Base-by-base conservation (phyloP, 2,113 vertebrate genomes). In the Symphodus melops region DNA sequence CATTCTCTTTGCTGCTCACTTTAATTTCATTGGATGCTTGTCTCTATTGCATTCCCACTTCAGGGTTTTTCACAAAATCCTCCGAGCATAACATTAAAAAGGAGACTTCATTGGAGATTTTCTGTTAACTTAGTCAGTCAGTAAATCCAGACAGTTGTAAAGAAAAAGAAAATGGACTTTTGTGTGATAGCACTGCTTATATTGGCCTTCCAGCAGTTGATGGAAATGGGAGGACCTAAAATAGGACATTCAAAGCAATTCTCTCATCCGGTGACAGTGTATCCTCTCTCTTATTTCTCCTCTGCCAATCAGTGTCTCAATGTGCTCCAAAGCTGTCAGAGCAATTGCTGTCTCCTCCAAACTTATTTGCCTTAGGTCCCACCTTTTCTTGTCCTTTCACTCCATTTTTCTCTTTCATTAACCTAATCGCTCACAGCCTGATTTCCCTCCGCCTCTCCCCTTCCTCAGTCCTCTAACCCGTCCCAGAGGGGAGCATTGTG, bases 391-490 rank as follows among this genome's bases (percentile, higher is more conserved):
- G 79, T 91, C 89, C 84, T 83, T 84, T 92, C 84, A 83, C 86
- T 92, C 83, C 57, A 44, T 84, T 86, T 84, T 78, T 83, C 84
- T 86, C 72, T 87, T 91, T 90, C 89, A 92, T 92, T 92, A 92
- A 88, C 79, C 85, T 92, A 90, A 92, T 93, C 87, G 62, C 88
- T 91, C 89, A 91, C 79, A 69, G 90, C 80, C 86, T 83, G 86
- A 91, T 89, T 88, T 85, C 69, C 55, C 77, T 65, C 80, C 49
- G 60, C 75, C 77, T 83, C 72, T 79, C 75, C 75, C 86, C 73
- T 77, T 77, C 68, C 20, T 60, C 21, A 63, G 82, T 91, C 88
- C 87, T 88, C 84, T 77, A 72, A 83, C 74, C 57, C 69, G 25
- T 89, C 90, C 86, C 88, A 61, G 67, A 79, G 79, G 87, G 75